A percentile compares a stretch with the other conserved stretches of the same genome.
Evolutionary conservation across 2,797 vertebrate species (phyloP).

Genomic region (Phrynocephalus forsythii): DNA sequence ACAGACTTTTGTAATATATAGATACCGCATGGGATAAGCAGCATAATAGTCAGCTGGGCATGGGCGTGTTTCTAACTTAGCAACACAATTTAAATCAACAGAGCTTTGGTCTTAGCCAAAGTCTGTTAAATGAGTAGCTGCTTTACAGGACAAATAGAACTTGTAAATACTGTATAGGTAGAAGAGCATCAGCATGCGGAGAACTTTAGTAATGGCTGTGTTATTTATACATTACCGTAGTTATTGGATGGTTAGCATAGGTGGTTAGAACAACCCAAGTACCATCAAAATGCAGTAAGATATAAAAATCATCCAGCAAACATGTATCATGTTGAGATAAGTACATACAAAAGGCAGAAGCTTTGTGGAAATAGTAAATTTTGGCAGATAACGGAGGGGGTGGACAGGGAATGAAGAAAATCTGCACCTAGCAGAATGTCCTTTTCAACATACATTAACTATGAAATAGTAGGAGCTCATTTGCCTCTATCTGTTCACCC

Average conservation of each 20-base stretch:
- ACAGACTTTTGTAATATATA: conserved; percentile 49
- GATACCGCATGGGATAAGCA: neutral
- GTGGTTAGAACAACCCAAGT: neutral
- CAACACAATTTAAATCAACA: conserved; percentile 9
- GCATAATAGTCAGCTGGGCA: neutral
- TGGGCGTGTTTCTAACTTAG: neutral
- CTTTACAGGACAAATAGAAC: neutral
- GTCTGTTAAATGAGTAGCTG: neutral
- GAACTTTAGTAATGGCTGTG: neutral
- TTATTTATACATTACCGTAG: neutral
- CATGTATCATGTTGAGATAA: neutral
- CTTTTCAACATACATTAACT: neutral
- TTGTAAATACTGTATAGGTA: neutral
- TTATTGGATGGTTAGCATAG: too few relatives aligned
- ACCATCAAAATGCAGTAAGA: neutral
- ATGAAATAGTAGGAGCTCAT: neutral
- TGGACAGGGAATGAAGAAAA: neutral
- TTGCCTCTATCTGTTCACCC: neutral
- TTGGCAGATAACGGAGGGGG: neutral
- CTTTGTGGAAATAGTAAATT: neutral
- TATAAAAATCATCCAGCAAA: neutral
- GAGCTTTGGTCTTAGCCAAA: neutral
- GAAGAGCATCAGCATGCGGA: neutral
- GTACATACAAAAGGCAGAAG: neutral
- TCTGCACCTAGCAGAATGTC: neutral